A percentile compares a stretch with the other conserved stretches of the same genome.
Evolutionary conservation across 2,797 vertebrate species (phyloP).

Genomic region (Monodelphis domestica): DNA sequence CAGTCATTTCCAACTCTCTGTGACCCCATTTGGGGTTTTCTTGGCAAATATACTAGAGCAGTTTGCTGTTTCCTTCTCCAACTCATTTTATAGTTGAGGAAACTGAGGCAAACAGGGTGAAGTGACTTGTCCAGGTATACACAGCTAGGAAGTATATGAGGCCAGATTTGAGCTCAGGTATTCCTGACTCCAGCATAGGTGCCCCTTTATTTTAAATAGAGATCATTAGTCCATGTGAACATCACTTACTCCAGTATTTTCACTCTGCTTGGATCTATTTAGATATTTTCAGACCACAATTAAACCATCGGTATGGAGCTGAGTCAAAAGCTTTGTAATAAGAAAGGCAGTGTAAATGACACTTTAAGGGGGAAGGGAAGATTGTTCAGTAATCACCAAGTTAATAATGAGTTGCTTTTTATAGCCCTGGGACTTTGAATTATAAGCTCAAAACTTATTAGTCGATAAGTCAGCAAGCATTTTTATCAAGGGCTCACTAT

Average conservation of each 20-base stretch:
- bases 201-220: background rate
- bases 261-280: background rate
- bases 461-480: background rate
- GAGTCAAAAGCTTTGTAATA: background rate
- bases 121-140: too few species aligned
- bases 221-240: background rate
- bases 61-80: too few species aligned
- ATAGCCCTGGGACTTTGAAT: background rate
- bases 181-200: too few species aligned
- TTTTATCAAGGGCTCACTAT: background rate
- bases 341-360: background rate
- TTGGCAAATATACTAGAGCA: too few species aligned
- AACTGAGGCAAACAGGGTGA: too few species aligned
- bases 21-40: too few species aligned
- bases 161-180: too few species aligned
- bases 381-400: background rate
- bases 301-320: background rate
- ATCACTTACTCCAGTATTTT: background rate
- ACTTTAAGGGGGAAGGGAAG: background rate
- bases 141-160: too few species aligned
- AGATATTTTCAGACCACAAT: background rate
- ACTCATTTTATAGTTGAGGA: too few species aligned
- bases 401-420: background rate
- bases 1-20: too few species aligned
- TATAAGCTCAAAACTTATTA: background rate